These are phyloP conservation scores for Oscheius sp. DNA, from an alignment of 2,888 invertebrate species.

Conservation along the genomic window DNA sequence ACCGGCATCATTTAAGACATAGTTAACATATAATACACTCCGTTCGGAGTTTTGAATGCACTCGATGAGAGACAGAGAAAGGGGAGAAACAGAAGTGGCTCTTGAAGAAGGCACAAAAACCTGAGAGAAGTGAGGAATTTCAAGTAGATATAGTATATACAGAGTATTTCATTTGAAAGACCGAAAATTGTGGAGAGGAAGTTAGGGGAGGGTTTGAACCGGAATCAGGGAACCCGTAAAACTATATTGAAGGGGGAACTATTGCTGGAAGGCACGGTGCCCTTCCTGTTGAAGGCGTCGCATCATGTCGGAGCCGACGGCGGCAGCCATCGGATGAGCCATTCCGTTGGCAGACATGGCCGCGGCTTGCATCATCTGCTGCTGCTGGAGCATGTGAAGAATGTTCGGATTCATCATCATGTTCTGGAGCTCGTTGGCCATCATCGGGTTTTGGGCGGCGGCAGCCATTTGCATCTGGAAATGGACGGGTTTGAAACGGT, in stretches of 20 bases:
- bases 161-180: neutral
- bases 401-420: conserved; percentile 34
- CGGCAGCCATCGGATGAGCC: conserved; percentile 17
- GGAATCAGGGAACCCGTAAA: conserved; percentile 28
- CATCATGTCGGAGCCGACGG: conserved; percentile 42
- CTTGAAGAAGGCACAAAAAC: conserved; percentile 24
- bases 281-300: conserved; percentile 41
- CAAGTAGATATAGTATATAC: conserved; percentile 1
- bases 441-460: conserved; percentile 14
- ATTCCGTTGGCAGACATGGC: neutral
- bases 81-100: neutral
- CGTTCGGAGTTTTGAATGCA: neutral
- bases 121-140: conserved; percentile 24
- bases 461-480: conserved; percentile 27
- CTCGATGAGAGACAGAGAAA: neutral
- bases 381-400: conserved; percentile 38
- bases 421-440: conserved; percentile 26
- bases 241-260: neutral
- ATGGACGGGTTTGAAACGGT: neutral
- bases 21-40: neutral
- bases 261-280: conserved; percentile 21
- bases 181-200: neutral
- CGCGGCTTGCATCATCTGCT: conserved; percentile 3
- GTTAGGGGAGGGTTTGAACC: neutral
- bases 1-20: conserved; percentile 1